Conservation (phyloP, 2,888 invertebrate species). For the Antheraea assamensis region DNA sequence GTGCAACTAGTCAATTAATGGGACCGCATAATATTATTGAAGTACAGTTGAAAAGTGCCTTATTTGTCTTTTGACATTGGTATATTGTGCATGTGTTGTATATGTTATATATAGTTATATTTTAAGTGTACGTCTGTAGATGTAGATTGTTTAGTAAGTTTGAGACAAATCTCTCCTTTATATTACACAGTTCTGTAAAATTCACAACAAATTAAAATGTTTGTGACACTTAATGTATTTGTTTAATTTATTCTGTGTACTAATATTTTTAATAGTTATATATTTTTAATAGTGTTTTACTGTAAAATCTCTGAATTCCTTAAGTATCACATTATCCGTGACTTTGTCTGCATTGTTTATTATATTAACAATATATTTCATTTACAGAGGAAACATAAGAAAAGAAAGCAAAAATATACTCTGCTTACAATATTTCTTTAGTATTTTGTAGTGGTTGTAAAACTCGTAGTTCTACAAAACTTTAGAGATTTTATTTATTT, state of each 20-base stretch:
- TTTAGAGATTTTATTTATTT: no score
- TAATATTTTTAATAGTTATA: neutral
- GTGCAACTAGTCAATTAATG: constrained; percentile 50
- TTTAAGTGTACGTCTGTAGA: constrained; percentile 1
- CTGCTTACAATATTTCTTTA: no score
- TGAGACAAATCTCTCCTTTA: constrained; percentile 1
- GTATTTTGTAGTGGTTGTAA: no score
- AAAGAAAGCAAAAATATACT: no score
- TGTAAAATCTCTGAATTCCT: neutral
- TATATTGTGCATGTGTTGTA: constrained; percentile 4
- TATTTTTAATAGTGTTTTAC: neutral
- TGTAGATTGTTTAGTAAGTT: constrained; percentile 1
- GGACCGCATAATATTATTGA: constrained; percentile 29
- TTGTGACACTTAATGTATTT: neutral
- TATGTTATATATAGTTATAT: constrained; percentile 3
- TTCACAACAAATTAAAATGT: neutral
- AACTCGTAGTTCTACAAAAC: no score
- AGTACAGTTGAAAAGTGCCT: constrained; percentile 47
- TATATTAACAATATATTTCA: no score
- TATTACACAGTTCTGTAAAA: neutral
- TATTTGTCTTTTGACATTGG: constrained; percentile 25
- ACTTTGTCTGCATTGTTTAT: neutral
- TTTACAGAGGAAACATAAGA: no score
- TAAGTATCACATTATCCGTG: neutral
- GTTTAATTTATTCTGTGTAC: neutral